These are phyloP conservation scores for Megalurothrips usitatus DNA, from an alignment of 2,888 invertebrate species.

Conservation along the genomic window DNA sequence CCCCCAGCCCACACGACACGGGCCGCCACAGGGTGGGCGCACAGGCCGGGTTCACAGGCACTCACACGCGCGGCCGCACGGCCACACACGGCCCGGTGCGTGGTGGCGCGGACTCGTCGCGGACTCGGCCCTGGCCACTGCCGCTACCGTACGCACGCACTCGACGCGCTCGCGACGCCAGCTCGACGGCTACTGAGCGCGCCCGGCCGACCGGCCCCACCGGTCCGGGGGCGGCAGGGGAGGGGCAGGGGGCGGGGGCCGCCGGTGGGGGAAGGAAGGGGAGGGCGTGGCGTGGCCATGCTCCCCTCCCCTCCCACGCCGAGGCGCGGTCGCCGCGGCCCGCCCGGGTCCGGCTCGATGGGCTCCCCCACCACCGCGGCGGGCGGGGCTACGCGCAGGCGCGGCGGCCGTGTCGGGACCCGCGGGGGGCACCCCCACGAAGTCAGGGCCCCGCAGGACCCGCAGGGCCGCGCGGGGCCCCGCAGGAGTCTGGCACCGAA, in stretches of 20 bases:
- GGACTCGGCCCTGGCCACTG: not conserved
- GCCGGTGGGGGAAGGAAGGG: not conserved
- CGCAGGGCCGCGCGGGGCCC: too few species aligned
- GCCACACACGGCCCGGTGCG: not conserved
- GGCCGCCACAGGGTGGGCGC: too few species aligned
- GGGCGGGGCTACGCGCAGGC: constrained; percentile 8
- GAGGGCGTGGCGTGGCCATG: not conserved
- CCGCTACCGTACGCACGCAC: not conserved
- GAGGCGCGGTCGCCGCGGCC: not conserved
- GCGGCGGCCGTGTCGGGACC: not conserved
- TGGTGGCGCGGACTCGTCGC: not conserved
- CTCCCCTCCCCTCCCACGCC: constrained; percentile 1
- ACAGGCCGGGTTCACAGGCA: too few species aligned
- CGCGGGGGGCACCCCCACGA: too few species aligned
- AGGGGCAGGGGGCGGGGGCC: not conserved
- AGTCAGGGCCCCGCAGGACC: too few species aligned
- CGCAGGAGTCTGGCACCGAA: too few species aligned
- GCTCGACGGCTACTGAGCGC: constrained; percentile 20
- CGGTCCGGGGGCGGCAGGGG: not conserved
- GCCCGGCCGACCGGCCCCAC: not conserved
- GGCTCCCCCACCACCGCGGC: not conserved
- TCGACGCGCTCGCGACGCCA: not conserved
- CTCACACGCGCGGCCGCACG: not conserved
- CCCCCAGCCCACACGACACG: not conserved
- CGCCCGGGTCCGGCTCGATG: not conserved